phyloP scores from a whole-genome alignment of 2,888 invertebrate species.

The Hypsopygia costalis region DNA sequence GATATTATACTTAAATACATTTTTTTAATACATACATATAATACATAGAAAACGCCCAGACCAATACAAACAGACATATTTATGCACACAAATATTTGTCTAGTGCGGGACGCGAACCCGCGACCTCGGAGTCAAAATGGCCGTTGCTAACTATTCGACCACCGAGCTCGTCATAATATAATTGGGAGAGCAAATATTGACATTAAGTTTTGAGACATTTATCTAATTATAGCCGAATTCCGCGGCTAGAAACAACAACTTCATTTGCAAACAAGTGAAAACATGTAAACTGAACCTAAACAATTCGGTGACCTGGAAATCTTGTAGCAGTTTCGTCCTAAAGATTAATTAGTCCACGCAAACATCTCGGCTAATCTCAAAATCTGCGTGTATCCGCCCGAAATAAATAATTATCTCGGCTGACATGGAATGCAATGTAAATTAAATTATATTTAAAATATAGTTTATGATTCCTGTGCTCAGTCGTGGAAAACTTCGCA shows the following conservation, averaged over 20 bases:
- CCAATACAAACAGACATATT: too few species aligned
- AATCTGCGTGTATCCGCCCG: constrained; percentile 64
- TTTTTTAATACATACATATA: too few species aligned
- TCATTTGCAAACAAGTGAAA: constrained; percentile 35
- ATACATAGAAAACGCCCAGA: too few species aligned
- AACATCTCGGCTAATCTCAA: constrained; percentile 64
- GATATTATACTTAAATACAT: too few species aligned
- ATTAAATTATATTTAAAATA: constrained; percentile 48
- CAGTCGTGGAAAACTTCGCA: constrained; percentile 47
- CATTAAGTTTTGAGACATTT: not conserved
- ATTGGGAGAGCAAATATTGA: not conserved
- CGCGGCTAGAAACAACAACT: constrained; percentile 24
- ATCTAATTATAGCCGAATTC: constrained; percentile 2
- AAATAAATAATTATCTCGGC: constrained; percentile 64
- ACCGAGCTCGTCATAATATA: not conserved
- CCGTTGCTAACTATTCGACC: too few species aligned
- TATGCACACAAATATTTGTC: too few species aligned
- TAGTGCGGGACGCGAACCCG: too few species aligned
- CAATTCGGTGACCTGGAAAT: constrained; percentile 59
- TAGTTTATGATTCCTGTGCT: constrained; percentile 28
- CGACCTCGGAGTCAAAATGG: too few species aligned
- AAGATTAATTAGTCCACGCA: constrained; percentile 69
- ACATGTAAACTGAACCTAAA: constrained; percentile 42
- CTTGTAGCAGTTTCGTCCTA: constrained; percentile 47
- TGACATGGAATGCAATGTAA: constrained; percentile 59